These are phyloP conservation scores for Oryzias dopingdopingensis DNA, from an alignment of 2,797 vertebrate species.

Conservation along the genomic window DNA sequence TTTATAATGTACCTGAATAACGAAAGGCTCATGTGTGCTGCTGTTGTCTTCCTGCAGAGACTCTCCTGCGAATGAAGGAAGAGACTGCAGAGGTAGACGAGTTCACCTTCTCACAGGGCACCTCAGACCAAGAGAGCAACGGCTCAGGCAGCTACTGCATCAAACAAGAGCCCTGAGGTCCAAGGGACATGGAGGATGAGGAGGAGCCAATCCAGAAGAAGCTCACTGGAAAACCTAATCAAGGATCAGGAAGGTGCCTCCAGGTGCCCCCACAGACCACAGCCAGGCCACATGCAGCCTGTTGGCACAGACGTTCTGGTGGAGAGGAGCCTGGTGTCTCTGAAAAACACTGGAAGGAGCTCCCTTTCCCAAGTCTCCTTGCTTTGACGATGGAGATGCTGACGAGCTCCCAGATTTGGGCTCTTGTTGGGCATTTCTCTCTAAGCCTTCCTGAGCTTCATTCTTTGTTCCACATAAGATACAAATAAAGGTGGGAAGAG, in stretches of 20 bases:
- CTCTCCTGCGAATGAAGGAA: slow-evolving; percentile 89
- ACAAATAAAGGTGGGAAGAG: slow-evolving; percentile 9
- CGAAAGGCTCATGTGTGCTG: slow-evolving; percentile 18
- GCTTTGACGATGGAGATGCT: slow-evolving; percentile 39
- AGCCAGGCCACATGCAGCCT: slow-evolving; percentile 11
- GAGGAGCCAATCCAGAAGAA: slow-evolving; percentile 1
- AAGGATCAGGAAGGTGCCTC: slow-evolving; percentile 15
- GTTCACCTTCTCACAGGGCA: slow-evolving; percentile 92
- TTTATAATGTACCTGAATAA: background rate
- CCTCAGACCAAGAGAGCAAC: slow-evolving; percentile 96
- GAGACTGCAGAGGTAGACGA: slow-evolving; percentile 89
- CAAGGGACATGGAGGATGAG: background rate
- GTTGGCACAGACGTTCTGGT: slow-evolving; percentile 3
- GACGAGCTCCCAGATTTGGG: slow-evolving; percentile 20
- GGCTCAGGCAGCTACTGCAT: slow-evolving; percentile 97
- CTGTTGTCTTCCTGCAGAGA: slow-evolving; percentile 74
- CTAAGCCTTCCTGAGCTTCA: slow-evolving; percentile 16
- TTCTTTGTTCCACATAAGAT: slow-evolving; percentile 16
- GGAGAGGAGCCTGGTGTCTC: background rate
- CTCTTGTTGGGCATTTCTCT: slow-evolving; percentile 48
- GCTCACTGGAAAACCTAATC: slow-evolving; percentile 11
- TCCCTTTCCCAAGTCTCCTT: slow-evolving; percentile 18
- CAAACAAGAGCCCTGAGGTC: slow-evolving; percentile 91
- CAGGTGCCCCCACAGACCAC: too few relatives aligned
- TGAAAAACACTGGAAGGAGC: slow-evolving; percentile 18